Evolutionary conservation across 1,140 invertebrate species (phyloP).

Genomic region (Brachionus koreanus): DNA sequence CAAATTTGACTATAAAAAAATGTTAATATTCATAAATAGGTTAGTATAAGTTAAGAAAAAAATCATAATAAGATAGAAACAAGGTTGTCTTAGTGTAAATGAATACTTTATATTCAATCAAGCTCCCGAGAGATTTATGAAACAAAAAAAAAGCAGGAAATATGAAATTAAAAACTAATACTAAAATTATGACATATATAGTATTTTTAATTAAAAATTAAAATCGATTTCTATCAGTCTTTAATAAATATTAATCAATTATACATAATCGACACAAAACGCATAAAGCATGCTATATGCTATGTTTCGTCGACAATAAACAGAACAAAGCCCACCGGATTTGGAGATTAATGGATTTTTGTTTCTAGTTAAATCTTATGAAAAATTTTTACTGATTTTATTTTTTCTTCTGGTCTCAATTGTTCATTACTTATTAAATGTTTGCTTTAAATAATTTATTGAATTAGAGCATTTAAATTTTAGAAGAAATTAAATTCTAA

Average conservation of each 20-base stretch:
- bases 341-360: not conserved
- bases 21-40: not conserved
- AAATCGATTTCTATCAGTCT: not conserved
- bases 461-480: too few relatives aligned
- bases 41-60: not conserved
- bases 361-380: not conserved
- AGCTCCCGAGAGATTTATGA: not conserved
- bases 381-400: not conserved
- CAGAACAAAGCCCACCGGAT: not conserved
- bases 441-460: too few relatives aligned
- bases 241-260: not conserved
- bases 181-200: not conserved
- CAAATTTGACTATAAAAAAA: not conserved
- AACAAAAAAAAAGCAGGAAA: not conserved
- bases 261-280: not conserved
- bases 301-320: not conserved
- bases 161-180: too few relatives aligned
- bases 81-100: not conserved
- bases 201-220: too few relatives aligned
- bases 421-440: too few relatives aligned
- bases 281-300: not conserved
- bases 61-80: not conserved
- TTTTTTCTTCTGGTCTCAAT: too few relatives aligned
- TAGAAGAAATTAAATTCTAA: too few relatives aligned
- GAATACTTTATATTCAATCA: not conserved